phyloP scores from a whole-genome alignment of 2,113 vertebrate species.

The Psilopogon haemacephalus region DNA sequence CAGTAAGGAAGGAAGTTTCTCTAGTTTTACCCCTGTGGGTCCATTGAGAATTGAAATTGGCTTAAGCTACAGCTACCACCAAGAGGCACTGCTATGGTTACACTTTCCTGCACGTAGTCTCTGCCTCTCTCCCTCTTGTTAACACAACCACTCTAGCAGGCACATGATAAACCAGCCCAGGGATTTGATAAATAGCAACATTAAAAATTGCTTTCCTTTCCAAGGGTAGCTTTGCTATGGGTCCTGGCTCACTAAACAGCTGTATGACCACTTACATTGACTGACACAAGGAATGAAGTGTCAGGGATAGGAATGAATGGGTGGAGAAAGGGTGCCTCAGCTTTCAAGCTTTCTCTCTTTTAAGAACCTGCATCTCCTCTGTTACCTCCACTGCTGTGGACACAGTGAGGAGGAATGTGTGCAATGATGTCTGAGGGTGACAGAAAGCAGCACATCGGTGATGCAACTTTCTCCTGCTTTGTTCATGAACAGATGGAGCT shows the following conservation, averaged over 20 bases:
- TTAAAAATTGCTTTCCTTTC: neutral
- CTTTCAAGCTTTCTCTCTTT: neutral
- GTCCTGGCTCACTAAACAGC: neutral
- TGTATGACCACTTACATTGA: neutral
- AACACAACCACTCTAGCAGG: neutral
- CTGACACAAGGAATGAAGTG: neutral
- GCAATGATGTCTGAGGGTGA: neutral
- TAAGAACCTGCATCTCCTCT: neutral
- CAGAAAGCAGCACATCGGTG: neutral
- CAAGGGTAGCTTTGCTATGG: neutral
- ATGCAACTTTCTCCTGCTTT: neutral
- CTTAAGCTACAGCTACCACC: conserved; percentile 1
- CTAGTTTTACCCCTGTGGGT: neutral
- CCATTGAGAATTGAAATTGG: conserved; percentile 1
- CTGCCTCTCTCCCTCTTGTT: neutral
- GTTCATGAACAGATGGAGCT: neutral
- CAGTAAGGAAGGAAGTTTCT: conserved; percentile 59
- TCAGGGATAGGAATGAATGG: neutral
- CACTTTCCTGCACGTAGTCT: neutral
- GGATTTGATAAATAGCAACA: neutral
- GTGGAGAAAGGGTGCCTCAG: neutral
- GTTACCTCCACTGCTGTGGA: neutral
- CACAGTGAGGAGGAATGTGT: neutral
- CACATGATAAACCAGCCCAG: accelerated
- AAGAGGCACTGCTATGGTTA: neutral